Base-by-base conservation (phyloP, 2,888 invertebrate genomes). In the Drosophila atroscutellata region DNA sequence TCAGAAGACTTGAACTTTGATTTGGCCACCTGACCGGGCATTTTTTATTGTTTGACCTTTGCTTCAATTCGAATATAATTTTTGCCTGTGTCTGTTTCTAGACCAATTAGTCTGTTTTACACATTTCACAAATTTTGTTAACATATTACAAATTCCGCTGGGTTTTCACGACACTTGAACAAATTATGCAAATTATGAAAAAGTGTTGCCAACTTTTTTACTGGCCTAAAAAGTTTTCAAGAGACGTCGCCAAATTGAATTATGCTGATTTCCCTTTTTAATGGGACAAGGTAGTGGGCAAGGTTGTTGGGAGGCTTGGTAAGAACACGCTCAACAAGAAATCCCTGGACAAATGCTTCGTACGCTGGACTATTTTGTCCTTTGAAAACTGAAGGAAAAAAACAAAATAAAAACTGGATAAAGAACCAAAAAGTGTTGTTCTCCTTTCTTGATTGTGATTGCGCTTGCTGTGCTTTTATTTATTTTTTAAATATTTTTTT, bases 151-250 rank as follows among this genome's bases (percentile, higher is more conserved):
- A 49, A 32, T 36, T 26, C 51, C 36, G 26, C 28, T 56, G 24
- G 39, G 30, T 24, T 51, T 65, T 56, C 59, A 28, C 65, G 56
- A 60, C 65, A 71, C 65, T 69, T 58, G 57, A 30, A 36, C 63
- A 55, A 59, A 56, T 54, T 64, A 81, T 81, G 77, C 72, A 81
- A 81, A 81, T 76, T 79, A 36, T n/a, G 34, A 42, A 57, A 57
- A 52, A 28, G 32, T 47, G 18, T 20, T 37, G 30, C 30, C 13
- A 64, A 59, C 47, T 54, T 64, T 62, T 66, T 36, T 67, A 58
- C 30, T 62, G 56, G 45, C 55, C 30, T 36, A 61, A 62, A 68
- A 75, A 66, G 61, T 71, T 80, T 57, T 45, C 9, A 28, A 28
- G 11, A 18, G 11, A 0, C 20, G 26, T 3, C 3, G 6, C 20